Base-by-base conservation (phyloP, 2,113 vertebrate genomes). In the Corythaeola cristata region DNA sequence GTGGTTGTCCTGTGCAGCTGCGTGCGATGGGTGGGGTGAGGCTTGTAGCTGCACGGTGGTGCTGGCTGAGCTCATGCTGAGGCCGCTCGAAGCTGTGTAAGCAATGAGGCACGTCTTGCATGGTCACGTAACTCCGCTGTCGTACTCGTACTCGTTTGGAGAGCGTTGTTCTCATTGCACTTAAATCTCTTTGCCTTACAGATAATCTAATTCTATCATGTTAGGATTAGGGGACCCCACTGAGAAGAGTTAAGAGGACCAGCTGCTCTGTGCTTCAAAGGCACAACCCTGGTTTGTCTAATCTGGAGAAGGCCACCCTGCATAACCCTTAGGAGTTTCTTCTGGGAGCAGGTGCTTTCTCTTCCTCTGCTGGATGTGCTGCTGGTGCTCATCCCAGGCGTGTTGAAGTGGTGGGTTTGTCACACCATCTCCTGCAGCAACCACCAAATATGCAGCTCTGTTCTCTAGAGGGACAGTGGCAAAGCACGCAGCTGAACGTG, bases 331-430 rank as follows among this genome's bases (percentile, higher is more conserved):
- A 39, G 59, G 55, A 71, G 52, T 47, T 71, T 50, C 32, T 75
- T 53, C 22, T 52, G 59, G 67, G 50, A 87, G 49, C 33, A 6
- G 3, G 52, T 83, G 79, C 60, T 67, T 52, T 83, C 50, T 79
- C 15, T 67, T 75, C 13, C 49, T 32, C 23, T 53, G 32, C 72
- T 44, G 72, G 23, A 5, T 16, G 33, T 47, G 62, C 53, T 75
- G 49, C 27, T 35, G 8, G 33, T 5, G 60, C 47, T 73, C 20
- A 37, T 59, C 15, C 72, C 47, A 35, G 53, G 9, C 68, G 24
- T 0, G 0, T 3, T 14, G 5, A 2, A 0, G 22, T 30, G 15
- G 3, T 39, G 23, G 53, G 20, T 32, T 16, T 62, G 77, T 35
- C 56, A n/a, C 50, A 55, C 16, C 45, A 15, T 8, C 21, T 45